Evolutionary conservation across 2,888 invertebrate species (phyloP), one percentile per base, ranked within the genome.

Genomic region (Brachypalpus laphriformis): DNA sequence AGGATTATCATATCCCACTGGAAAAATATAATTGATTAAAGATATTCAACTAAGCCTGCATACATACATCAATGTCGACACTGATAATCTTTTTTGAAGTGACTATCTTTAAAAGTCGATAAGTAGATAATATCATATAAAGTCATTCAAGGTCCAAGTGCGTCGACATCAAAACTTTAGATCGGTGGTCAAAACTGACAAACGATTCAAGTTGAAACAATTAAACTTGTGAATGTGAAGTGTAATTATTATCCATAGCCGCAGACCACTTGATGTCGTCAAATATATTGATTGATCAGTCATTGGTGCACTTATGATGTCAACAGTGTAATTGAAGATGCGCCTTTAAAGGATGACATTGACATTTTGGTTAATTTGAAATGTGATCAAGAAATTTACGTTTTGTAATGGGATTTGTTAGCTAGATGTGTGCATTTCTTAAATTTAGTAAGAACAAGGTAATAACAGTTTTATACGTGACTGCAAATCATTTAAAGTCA

Each of bases 31-130:
- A 70, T 45, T 54, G 45, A 74, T 74, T 54, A 16, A 42, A 45
- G n/a, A 59, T 34, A 71, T 45, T 34, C 14, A 45, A 51, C 42
- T 28, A 63, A 63, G 72, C 51, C 61, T 22, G n/a, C 74, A 47
- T 74, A 54, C 45, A 74, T 74, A 54, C 45, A 74, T 74, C 74
- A 74, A 54, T 56, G 63, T 65, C 74, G 9, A 16, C 16, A 37
- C 2, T 45, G 40, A 14, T 70, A 45, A 70, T 45, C 70, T 70
- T 14, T 45, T 45, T 31, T 45, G 56, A 57, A 56, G 54, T 54
- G 54, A 40, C 51, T 63, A 72, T 59, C 51, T 72, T n/a, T 22
- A 54, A 74, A 74, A 45, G 28, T 45, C 45, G 56, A 56, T 74
- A 74, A 74, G 42, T 25, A 34, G 59, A 47, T 61, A 45, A 31